These are phyloP conservation scores for Lytechinus pictus DNA, from an alignment of 35 echinoderm and acorn worm species.

Conservation along the genomic window DNA sequence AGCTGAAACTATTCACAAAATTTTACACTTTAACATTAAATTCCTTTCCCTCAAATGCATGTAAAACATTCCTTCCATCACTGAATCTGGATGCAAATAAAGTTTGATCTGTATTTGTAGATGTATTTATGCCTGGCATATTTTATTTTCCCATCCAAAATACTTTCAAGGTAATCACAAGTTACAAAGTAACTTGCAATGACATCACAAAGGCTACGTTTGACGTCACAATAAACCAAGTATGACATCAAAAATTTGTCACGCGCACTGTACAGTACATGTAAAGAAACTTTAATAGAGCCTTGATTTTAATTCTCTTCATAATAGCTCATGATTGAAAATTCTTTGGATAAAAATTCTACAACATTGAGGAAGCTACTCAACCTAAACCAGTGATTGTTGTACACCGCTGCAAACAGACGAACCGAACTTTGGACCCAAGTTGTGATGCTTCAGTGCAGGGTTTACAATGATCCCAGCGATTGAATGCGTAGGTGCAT, in stretches of 20 bases:
- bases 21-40: no score
- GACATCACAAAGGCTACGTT: not conserved
- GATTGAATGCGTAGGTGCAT: not conserved
- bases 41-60: no score
- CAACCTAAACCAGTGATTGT: not conserved
- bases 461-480: not conserved
- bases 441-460: not conserved
- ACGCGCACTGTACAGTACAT: no score
- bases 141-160: not conserved
- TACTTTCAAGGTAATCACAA: not conserved
- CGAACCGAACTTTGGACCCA: not conserved
- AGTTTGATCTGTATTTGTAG: not conserved
- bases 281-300: no score
- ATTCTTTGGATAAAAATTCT: not conserved
- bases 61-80: no score
- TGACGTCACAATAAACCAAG: not conserved
- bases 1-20: not conserved
- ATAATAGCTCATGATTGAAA: no score
- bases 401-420: no score
- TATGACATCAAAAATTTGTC: no score
- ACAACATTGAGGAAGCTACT: not conserved
- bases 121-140: not conserved
- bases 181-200: not conserved
- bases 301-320: no score
- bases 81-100: not conserved